Evolutionary conservation across 2,113 vertebrate species (phyloP), one percentile per base, ranked within the genome.

Genomic region (Podiceps cristatus): DNA sequence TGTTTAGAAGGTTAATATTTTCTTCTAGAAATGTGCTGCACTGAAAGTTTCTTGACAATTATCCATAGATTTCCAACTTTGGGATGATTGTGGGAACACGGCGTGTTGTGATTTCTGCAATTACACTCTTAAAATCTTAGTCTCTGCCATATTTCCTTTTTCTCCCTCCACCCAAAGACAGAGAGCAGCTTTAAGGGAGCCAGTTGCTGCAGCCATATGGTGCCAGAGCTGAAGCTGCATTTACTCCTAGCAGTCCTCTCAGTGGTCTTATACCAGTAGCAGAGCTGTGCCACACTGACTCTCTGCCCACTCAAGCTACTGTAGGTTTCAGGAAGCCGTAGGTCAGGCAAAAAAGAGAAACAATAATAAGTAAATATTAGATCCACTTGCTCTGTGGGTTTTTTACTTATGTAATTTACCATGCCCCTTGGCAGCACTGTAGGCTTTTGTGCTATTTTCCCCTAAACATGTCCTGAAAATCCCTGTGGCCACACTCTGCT

Each of bases 401-500:
- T 66, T 45, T 60, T 53, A 53, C 42, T 73, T 53, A 44, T 75
- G 75, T 88, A 15, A 59, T 84, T 73, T 78, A 33, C 25, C 7
- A 10, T 76, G 9, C 9, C 18, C 4, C 27, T 78, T 91, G 47
- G 40, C 14, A 55, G 28, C 13, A 69, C 23, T 22, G 27, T 53
- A 81, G 47, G 19, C 14, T 74, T 86, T 67, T 71, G 19, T 59
- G 9, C 29, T 58, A 11, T 62, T 89, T 93, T 69, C 24, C 20
- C 14, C 5, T 44, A 47, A 83, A 35, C n/a, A 15, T 11, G 8
- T 44, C 10, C 29, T 91, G 68, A 56, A 94, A 89, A 40, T 3
- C 11, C 11, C 9, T 0, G 0, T 89, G 59, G 24, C 33, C 45
- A 44, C 16, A 44, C 17, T 37, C 15, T 42, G 13, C 12, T 75